Evolutionary conservation across 2,888 invertebrate species (phyloP).

Genomic region (Amphipoea lucens): DNA sequence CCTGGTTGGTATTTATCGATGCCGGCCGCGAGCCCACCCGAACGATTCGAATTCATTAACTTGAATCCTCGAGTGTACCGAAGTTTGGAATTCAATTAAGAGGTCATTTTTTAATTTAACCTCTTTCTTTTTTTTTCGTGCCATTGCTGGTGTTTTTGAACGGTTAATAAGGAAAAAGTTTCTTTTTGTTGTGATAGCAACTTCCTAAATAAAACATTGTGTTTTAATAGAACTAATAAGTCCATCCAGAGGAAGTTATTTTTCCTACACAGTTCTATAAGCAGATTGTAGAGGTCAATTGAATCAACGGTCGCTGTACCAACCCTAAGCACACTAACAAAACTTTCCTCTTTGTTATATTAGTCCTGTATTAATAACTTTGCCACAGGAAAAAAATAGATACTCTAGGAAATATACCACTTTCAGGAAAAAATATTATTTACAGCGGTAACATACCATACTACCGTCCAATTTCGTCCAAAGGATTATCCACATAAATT

Average conservation of each 20-base stretch:
- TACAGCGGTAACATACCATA: constrained; percentile 34
- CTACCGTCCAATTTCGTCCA: constrained; percentile 29
- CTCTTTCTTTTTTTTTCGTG: constrained; percentile 13
- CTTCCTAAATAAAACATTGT: constrained; percentile 11
- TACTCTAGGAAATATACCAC: constrained; percentile 36
- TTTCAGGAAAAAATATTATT: constrained; percentile 36
- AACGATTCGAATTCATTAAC: constrained; percentile 78
- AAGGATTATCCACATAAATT: constrained; percentile 58
- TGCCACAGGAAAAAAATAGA: constrained; percentile 35
- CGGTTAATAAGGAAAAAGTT: not conserved
- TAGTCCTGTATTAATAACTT: constrained; percentile 45
- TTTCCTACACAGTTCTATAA: constrained; percentile 22
- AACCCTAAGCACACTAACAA: constrained; percentile 42
- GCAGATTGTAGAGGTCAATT: constrained; percentile 43
- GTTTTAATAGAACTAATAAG: constrained; percentile 3
- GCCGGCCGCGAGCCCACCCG: constrained; percentile 55
- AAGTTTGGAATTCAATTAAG: constrained; percentile 80
- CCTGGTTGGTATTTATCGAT: constrained; percentile 60
- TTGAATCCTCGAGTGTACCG: constrained; percentile 74
- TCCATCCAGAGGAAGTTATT: constrained; percentile 11
- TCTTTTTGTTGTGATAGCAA: not conserved
- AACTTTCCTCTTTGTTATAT: constrained; percentile 48
- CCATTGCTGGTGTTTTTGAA: not conserved
- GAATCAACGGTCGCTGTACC: constrained; percentile 37
- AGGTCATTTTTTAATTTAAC: constrained; percentile 31